Evolutionary conservation across 2,888 invertebrate genomes (phyloP).

Genomic region (Tetragonisca angustula): DNA sequence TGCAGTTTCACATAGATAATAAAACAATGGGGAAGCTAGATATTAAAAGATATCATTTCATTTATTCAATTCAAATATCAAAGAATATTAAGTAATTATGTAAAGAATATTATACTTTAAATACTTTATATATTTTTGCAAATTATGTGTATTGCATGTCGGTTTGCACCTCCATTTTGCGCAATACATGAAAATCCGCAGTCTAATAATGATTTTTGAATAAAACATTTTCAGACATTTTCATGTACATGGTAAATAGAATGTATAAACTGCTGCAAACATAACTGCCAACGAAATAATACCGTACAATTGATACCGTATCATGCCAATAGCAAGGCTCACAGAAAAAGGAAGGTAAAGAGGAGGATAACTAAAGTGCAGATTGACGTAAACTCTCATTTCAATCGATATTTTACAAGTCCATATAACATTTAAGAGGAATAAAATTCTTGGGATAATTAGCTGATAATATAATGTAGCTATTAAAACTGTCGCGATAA

Average conservation of each 20-base stretch:
- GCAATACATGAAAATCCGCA: too few relatives aligned
- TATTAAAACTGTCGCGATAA: neutral
- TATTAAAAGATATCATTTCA: too few relatives aligned
- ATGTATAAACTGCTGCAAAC: neutral
- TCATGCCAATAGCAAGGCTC: neutral
- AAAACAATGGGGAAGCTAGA: too few relatives aligned
- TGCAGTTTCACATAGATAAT: too few relatives aligned
- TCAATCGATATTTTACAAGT: neutral
- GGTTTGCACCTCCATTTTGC: too few relatives aligned
- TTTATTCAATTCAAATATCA: too few relatives aligned
- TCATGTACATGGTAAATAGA: neutral
- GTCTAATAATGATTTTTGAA: too few relatives aligned
- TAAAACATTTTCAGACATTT: neutral
- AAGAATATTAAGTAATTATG: too few relatives aligned
- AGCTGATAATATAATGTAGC: neutral
- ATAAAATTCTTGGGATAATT: neutral
- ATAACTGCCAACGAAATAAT: neutral
- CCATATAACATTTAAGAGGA: neutral
- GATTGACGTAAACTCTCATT: neutral
- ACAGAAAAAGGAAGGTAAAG: neutral
- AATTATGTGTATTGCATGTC: too few relatives aligned
- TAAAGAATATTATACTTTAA: too few relatives aligned
- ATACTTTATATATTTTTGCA: too few relatives aligned
- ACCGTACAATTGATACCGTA: neutral
- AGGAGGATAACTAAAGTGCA: neutral